Evolutionary conservation across 2,797 vertebrate species (phyloP), one percentile per base, ranked within the genome.

Genomic region (Manis javanica): DNA sequence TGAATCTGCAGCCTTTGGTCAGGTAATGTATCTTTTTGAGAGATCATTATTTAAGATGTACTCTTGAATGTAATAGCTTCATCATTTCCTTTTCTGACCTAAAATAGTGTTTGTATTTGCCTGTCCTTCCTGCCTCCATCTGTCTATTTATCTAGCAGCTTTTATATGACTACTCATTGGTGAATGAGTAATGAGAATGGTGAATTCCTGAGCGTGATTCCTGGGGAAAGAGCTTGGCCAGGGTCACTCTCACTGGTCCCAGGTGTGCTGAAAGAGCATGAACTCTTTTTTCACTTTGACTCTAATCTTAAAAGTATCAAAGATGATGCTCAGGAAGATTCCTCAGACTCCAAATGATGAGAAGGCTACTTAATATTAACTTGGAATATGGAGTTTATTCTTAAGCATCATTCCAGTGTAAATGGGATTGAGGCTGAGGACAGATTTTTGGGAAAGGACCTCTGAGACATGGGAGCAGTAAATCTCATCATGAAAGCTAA

Each of bases 1-100:
- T 39, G 99, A 99, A 59, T 98, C 98, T 3, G 61, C 97, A 0
- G 94, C 96, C 26, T 98, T 98, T 53, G 94, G 97, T 93, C 98
- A 99, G 98, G 99, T 99, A 98, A 87, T 7, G 57, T 61, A 61
- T 37, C 78, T 14, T 78, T 68, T 39, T 0, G 31, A 66, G 31
- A 77, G 46, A 21, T 66, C 75, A 11, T 13, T 16, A 29, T 53
- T 71, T 39, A 31, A 29, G 63, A 37, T 12, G 2, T 71, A 4
- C 64, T 87, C 59, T 85, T 46, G 4, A 24, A 12, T 37, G 29
- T 42, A 4, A 10, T 71, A 46, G 46, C 24, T 39, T 49, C 6
- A 23, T 19, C 46, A 42, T 0, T 66, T 57, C 24, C 49, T 72
- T 69, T 69, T 61, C 37, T 87, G 34, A 57, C 51, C 21, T 31